Conservation (phyloP, 2,113 vertebrate genomes). For the Chionis minor region DNA sequence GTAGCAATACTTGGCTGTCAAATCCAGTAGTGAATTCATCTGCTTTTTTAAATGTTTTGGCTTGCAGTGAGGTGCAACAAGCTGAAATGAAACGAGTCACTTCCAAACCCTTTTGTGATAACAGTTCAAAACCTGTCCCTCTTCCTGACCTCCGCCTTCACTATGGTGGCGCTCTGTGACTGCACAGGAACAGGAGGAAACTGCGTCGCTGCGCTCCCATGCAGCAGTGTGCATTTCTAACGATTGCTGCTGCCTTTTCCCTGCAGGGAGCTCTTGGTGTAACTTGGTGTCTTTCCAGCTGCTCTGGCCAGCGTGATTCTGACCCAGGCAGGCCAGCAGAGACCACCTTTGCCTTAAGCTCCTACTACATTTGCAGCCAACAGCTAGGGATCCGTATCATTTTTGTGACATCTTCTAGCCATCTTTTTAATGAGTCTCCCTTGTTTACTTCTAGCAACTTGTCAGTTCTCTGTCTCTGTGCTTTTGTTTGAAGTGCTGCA, state of each 20-base stretch:
- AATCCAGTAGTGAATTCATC: neutral
- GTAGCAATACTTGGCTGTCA: neutral
- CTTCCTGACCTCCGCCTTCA: neutral
- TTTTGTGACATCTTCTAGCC: neutral
- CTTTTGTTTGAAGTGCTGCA: slow-evolving; percentile 80
- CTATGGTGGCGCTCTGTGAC: neutral
- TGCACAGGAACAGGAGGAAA: neutral
- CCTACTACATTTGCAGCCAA: neutral
- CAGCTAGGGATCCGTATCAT: accelerated
- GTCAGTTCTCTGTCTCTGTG: neutral
- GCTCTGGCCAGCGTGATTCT: neutral
- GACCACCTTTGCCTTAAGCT: neutral
- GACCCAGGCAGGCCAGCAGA: neutral
- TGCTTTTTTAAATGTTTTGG: neutral
- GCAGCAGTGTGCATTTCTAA: neutral
- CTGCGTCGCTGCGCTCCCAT: neutral
- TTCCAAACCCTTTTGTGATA: neutral
- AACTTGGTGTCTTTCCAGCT: neutral
- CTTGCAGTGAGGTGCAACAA: neutral
- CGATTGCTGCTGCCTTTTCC: neutral
- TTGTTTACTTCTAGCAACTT: neutral
- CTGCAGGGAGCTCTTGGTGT: neutral
- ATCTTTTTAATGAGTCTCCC: neutral
- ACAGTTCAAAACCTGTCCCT: neutral
- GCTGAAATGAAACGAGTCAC: neutral